Base-by-base conservation (phyloP, 2,797 vertebrate genomes). In the Sciaenops ocellatus region DNA sequence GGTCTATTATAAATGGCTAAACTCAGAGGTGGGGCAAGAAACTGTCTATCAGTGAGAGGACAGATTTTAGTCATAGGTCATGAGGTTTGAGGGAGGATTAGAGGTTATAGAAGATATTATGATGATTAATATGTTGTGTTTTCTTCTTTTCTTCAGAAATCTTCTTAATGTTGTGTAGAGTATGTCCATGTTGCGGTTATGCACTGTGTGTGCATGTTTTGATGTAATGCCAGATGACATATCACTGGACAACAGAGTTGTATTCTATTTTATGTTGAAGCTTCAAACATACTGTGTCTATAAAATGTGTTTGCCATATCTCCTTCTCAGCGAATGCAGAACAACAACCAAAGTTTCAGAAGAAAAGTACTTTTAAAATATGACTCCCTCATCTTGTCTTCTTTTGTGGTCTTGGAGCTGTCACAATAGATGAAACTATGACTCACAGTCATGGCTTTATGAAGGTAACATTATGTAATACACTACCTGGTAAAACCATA, bases 351-450 rank as follows among this genome's bases (percentile, higher is more conserved):
- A 28, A 15, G 44, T 70, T 59, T 77, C 6, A 66, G 59, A 63
- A 72, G 83, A 44, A 57, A 12, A 1, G 18, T 41, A 24, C 46
- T 34, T 51, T 28, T 18, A 42, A 38, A 41, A 60, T 26, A 67
- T 24, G 28, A 18, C 17, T 41, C 5, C 15, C 24, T 76, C 17
- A 17, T 52, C 42, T 56, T 16, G 28, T 68, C 30, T 9, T 75
- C 47, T 34, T 59, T 18, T 68, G 66, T 75, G 26, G 64, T 41
- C 28, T 38, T 48, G 60, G 10, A 47, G 72, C 60, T 48, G 41
- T 80, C 66, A 54, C 57, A 55, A n/a, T 60, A 62, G 72, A 59
- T 63, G 34, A 78, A 84, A 69, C 86, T 75, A 68, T 87, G 85
- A 85, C 51, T 90, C 80, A 88, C 51, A 47, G 11, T 28, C 50